Evolutionary conservation across 1,140 invertebrate species (phyloP).

Genomic region (Drosophila lacteicornis): DNA sequence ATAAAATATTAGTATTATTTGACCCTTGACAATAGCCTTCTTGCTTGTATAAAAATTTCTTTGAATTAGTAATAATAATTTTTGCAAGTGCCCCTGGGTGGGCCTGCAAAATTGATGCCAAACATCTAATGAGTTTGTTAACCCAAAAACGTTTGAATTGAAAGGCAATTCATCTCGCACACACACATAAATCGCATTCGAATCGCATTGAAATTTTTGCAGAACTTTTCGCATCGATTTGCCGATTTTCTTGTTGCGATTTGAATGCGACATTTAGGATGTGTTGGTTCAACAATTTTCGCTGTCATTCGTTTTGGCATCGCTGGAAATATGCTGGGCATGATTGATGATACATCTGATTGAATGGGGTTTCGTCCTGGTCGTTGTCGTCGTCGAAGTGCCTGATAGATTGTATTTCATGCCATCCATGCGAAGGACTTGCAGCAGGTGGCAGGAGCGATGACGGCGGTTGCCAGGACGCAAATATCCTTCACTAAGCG

Average conservation of each 20-base stretch:
- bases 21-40: background rate
- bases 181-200: conserved; percentile 11
- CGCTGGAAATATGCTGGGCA: conserved; percentile 53
- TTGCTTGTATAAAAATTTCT: background rate
- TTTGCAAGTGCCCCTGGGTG: conserved; percentile 2
- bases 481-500: conserved; percentile 39
- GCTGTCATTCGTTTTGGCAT: conserved; percentile 33
- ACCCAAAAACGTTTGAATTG: conserved; percentile 49
- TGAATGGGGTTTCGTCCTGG: conserved; percentile 55
- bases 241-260: conserved; percentile 19
- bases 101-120: conserved; percentile 23
- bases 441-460: conserved; percentile 9
- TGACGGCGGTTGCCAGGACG: conserved; percentile 22
- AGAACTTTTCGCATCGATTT: conserved; percentile 28
- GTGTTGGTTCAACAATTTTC: conserved; percentile 50
- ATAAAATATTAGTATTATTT: too few relatives aligned
- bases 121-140: conserved; percentile 73
- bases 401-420: conserved; percentile 73
- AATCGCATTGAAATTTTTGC: conserved; percentile 22
- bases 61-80: background rate
- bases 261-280: conserved; percentile 48
- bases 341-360: conserved; percentile 75
- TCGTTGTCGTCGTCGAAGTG: conserved; percentile 24
- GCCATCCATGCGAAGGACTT: conserved; percentile 24
- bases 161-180: conserved; percentile 22